Conservation (phyloP, 2,113 vertebrate species). For the Lathamus discolor region DNA sequence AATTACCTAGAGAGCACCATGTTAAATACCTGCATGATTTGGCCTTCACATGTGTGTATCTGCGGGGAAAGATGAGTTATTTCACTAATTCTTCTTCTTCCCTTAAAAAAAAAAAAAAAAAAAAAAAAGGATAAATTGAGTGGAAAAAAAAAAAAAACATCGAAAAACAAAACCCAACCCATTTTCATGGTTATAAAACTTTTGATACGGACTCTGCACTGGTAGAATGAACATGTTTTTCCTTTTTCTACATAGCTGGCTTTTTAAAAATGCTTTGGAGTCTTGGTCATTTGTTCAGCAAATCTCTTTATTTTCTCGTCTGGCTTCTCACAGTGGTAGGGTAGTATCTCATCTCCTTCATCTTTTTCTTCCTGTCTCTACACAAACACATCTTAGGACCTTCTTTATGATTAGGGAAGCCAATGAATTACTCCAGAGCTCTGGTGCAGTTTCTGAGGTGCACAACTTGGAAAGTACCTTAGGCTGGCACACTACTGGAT, state of each 20-base stretch:
- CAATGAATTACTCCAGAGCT: neutral
- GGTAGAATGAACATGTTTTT: neutral
- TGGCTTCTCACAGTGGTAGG: neutral
- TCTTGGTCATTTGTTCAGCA: neutral
- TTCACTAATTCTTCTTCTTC: neutral
- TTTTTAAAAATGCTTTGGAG: neutral
- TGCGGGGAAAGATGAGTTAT: neutral
- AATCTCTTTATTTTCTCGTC: neutral
- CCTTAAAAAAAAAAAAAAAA: neutral
- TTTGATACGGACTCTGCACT: neutral
- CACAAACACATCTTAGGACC: neutral
- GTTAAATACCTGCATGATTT: neutral
- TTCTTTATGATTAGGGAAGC: neutral
- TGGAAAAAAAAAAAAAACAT: rapidly evolving
- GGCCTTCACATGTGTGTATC: neutral
- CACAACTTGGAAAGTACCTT: neutral
- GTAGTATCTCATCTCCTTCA: neutral
- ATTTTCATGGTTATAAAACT: neutral
- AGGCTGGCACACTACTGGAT: neutral
- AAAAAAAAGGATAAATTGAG: neutral
- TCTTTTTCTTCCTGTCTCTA: neutral
- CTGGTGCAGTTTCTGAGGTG: neutral
- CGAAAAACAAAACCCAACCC: neutral
- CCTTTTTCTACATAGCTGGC: neutral
- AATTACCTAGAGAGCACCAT: neutral